Conservation (phyloP, 2,797 vertebrate species). For the Tragelaphus oryx region DNA sequence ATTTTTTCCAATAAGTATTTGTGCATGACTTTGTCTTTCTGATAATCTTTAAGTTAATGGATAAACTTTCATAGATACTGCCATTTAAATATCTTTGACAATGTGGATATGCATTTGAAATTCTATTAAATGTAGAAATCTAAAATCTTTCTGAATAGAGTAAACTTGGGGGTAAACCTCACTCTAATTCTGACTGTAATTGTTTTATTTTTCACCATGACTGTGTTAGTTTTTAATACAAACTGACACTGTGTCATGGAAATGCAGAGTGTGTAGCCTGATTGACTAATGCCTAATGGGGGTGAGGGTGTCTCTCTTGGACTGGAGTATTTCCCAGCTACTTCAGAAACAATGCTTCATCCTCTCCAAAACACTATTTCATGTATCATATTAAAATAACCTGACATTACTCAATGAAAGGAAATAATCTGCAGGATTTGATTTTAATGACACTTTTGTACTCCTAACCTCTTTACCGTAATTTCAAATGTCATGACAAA, state of each 20-base stretch:
- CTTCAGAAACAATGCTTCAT: neutral
- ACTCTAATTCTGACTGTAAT: neutral
- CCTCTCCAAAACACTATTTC: neutral
- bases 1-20: conserved; percentile 12
- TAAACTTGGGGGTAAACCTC: conserved; percentile 1
- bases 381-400: neutral
- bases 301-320: neutral
- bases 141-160: neutral
- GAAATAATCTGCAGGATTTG: neutral
- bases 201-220: neutral
- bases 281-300: neutral
- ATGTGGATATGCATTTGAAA: neutral
- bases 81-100: conserved; percentile 6
- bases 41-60: conserved; percentile 5
- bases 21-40: neutral
- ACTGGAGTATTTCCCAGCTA: neutral
- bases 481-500: neutral
- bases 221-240: conserved; percentile 16
- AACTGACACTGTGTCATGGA: neutral
- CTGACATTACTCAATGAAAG: neutral
- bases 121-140: neutral
- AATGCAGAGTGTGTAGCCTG: neutral
- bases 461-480: neutral
- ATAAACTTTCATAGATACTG: conserved; percentile 24
- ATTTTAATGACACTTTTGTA: conserved; percentile 1